Conservation (phyloP, 2,888 invertebrate species). For the Meghimatium bilineatum region DNA sequence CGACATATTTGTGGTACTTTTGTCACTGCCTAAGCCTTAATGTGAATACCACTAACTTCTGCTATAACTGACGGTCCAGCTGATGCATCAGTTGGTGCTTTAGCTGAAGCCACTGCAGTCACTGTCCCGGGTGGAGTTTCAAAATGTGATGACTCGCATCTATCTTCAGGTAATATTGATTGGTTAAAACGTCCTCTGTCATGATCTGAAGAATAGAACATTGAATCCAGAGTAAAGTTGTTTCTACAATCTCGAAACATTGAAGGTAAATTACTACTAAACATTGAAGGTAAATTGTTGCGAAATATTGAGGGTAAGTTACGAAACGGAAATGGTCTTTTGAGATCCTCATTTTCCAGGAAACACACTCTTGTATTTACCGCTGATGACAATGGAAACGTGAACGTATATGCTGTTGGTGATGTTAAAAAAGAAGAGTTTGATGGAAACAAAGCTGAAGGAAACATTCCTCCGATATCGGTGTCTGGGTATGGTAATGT, state of each 20-base stretch:
- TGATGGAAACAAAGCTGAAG: neutral
- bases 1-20: neutral
- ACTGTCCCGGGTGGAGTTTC: constrained; percentile 11
- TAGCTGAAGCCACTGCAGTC: constrained; percentile 30
- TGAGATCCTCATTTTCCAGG: neutral
- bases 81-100: constrained; percentile 34
- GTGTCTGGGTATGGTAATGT: constrained; percentile 1
- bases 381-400: constrained; percentile 18
- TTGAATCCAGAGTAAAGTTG: neutral
- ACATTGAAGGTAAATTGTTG: too few relatives aligned
- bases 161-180: neutral
- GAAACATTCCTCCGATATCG: neutral
- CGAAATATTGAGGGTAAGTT: neutral
- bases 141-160: neutral
- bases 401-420: neutral
- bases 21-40: neutral
- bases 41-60: neutral
- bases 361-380: neutral
- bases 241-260: neutral
- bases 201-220: neutral
- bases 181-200: neutral
- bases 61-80: neutral
- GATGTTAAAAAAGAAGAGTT: neutral
- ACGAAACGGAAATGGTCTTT: constrained; percentile 20
- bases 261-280: neutral